Conservation (phyloP, 2,888 invertebrate species). For the Coelogynopora nodosa region DNA sequence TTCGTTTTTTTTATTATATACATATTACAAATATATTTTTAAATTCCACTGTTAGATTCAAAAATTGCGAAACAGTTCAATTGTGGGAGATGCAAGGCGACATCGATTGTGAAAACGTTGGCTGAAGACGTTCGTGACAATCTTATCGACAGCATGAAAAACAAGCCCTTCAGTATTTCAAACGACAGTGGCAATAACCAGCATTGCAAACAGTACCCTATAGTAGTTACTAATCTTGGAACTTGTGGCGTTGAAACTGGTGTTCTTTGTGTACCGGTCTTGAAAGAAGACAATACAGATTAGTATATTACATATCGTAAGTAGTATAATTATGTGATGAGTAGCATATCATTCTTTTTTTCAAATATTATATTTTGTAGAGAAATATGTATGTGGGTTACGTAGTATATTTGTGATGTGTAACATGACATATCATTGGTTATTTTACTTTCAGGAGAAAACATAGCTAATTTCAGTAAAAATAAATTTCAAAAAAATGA, state of each 20-base stretch:
- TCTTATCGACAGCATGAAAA: not conserved
- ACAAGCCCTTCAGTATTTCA: not conserved
- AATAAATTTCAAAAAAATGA: constrained; percentile 2
- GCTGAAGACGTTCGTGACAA: not conserved
- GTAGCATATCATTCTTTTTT: not conserved
- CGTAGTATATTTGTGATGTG: not conserved
- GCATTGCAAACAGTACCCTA: not conserved
- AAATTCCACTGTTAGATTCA: not conserved
- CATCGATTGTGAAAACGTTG: not conserved
- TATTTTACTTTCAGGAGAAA: not conserved
- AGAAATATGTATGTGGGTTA: not conserved
- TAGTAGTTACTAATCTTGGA: not conserved
- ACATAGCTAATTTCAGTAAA: not conserved
- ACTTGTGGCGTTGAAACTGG: not conserved
- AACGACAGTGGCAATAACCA: not conserved
- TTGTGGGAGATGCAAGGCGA: not conserved
- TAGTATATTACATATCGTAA: not conserved
- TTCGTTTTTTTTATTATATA: not conserved
- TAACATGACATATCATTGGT: not conserved
- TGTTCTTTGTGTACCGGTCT: not conserved
- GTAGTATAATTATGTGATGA: not conserved
- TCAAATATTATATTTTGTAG: not conserved
- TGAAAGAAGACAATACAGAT: not conserved
- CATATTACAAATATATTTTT: not conserved
- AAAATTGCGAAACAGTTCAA: not conserved